Percentiles rank a stretch among this genome's conserved stretches.
Evolutionary conservation across 2,888 invertebrate genomes (phyloP).

Genomic region (Sylvicola cinctus): DNA sequence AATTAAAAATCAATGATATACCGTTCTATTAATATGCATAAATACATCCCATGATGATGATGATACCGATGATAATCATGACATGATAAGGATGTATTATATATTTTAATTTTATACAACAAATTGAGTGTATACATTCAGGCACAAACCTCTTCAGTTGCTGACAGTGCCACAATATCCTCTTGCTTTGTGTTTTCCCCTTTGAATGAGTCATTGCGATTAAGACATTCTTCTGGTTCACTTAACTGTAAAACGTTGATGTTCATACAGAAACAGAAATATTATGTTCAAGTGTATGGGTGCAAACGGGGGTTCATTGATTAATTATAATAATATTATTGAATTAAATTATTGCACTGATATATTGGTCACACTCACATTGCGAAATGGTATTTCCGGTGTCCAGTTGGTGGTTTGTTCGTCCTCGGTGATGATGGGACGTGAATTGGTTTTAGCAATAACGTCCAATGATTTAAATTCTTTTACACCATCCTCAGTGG

Average conservation of each 20-base stretch:
- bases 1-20: too few relatives aligned
- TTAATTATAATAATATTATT: too few relatives aligned
- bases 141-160: constrained; percentile 19
- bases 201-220: constrained; percentile 20
- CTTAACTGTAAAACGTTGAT: constrained; percentile 15
- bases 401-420: constrained; percentile 70
- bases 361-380: constrained; percentile 31
- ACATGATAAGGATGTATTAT: too few relatives aligned
- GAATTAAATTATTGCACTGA: too few relatives aligned
- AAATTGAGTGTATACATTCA: too few relatives aligned
- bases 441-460: too few relatives aligned
- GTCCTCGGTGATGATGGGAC: constrained; percentile 37
- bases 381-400: constrained; percentile 81
- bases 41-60: too few relatives aligned
- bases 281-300: background rate
- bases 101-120: too few relatives aligned
- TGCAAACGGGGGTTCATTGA: background rate
- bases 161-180: constrained; percentile 18
- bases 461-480: too few relatives aligned
- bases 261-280: background rate
- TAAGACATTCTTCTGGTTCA: constrained; percentile 19
- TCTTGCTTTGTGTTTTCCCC: constrained; percentile 16
- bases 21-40: too few relatives aligned
- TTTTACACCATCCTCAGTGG: too few relatives aligned
- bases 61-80: too few relatives aligned